These are phyloP conservation scores for Lichenostomus cassidix DNA, from an alignment of 2,113 vertebrate genomes.

Conservation along the genomic window DNA sequence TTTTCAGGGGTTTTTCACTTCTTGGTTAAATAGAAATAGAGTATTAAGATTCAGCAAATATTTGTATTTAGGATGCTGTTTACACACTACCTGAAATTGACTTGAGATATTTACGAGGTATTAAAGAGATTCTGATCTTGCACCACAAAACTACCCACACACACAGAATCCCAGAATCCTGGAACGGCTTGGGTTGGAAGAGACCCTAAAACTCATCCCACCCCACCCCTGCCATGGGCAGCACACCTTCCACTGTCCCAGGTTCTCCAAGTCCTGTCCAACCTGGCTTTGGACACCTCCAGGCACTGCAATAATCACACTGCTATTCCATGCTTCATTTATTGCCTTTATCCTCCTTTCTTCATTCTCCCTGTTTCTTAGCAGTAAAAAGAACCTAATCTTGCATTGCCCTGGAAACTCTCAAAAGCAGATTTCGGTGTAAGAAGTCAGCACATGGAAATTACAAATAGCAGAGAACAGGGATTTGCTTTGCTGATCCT, in stretches of 20 bases:
- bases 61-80: conserved; percentile 2
- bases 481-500: neutral
- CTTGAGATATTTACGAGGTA: neutral
- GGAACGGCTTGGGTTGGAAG: neutral
- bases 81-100: neutral
- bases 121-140: neutral
- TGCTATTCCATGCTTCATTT: neutral
- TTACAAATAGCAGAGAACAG: neutral
- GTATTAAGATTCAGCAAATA: neutral
- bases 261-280: accelerated
- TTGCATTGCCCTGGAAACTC: neutral
- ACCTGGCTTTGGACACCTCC: neutral
- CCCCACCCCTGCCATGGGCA: accelerated
- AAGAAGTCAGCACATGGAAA: neutral
- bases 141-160: neutral
- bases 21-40: neutral
- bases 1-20: neutral
- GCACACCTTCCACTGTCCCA: too few relatives aligned
- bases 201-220: neutral
- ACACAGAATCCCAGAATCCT: neutral
- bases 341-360: neutral
- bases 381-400: neutral
- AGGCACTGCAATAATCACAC: neutral
- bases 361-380: neutral
- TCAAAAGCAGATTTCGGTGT: neutral